These are phyloP conservation scores for Callionymus lyra DNA, from an alignment of 2,113 vertebrate genomes.

Conservation along the genomic window DNA sequence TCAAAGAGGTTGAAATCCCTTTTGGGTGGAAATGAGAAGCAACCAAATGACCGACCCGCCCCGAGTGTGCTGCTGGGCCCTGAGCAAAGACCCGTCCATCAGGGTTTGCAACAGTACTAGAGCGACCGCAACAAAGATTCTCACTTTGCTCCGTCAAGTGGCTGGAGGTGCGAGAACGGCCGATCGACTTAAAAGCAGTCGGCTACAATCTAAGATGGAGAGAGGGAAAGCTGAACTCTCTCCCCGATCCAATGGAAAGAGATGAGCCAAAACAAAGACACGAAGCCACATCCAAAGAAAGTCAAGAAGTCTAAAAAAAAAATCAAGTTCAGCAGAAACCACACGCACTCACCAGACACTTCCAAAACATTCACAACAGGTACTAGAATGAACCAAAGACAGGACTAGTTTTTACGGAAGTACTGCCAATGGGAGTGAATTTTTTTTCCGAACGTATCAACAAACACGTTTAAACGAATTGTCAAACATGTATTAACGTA, in stretches of 20 bases:
- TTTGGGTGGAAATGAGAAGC: slow-evolving; percentile 61
- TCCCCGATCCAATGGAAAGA: slow-evolving; percentile 51
- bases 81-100: slow-evolving; percentile 38
- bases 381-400: slow-evolving; percentile 2
- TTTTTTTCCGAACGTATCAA: no score
- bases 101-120: slow-evolving; percentile 29
- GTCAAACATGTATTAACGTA: no score
- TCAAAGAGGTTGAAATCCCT: slow-evolving; percentile 58
- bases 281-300: slow-evolving; percentile 29
- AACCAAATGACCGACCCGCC: slow-evolving; percentile 51
- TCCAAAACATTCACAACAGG: slow-evolving; percentile 16
- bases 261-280: slow-evolving; percentile 42
- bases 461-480: no score
- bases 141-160: no score
- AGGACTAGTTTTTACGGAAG: no score
- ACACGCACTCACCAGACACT: slow-evolving; percentile 23
- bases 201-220: slow-evolving; percentile 60
- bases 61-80: slow-evolving; percentile 49
- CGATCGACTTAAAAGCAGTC: slow-evolving; percentile 66
- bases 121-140: slow-evolving; percentile 18
- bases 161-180: slow-evolving; percentile 43
- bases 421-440: no score
- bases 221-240: slow-evolving; percentile 63
- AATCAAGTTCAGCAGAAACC: slow-evolving; percentile 18
- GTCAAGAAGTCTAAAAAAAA: slow-evolving; percentile 16